Evolutionary conservation across 2,888 invertebrate genomes (phyloP).

Genomic region (Machimus rusticus): DNA sequence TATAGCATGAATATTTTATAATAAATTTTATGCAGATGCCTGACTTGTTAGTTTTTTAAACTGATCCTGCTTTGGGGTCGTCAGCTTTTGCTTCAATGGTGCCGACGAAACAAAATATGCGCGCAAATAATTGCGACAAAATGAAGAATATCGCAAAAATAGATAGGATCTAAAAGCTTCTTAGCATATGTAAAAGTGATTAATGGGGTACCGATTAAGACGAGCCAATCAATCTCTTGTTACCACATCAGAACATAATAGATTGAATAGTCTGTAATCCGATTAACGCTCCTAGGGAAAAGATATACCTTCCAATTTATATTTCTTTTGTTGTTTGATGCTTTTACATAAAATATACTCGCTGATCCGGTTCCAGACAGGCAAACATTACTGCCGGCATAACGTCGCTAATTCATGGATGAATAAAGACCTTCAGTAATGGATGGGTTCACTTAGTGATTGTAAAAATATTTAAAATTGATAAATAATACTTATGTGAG

Average conservation of each 20-base stretch:
- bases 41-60: not conserved
- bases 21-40: not conserved
- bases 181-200: not conserved
- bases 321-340: not conserved
- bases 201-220: not conserved
- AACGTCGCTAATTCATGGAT: not conserved
- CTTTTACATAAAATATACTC: not conserved
- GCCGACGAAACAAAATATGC: not conserved
- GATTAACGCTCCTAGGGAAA: not conserved
- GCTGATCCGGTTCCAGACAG: not conserved
- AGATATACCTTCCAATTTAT: not conserved
- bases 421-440: not conserved
- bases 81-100: not conserved
- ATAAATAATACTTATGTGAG: not conserved
- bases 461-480: not conserved
- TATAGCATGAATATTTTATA: not conserved
- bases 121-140: not conserved
- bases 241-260: not conserved
- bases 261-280: not conserved
- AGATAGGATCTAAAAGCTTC: not conserved
- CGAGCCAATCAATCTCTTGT: not conserved
- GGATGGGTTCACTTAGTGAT: not conserved
- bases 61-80: not conserved
- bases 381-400: not conserved
- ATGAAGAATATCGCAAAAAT: not conserved